Percentiles rank a stretch among this genome's conserved stretches.
Conservation (phyloP, 2,888 invertebrate species). For the Drosophila longiperda region DNA sequence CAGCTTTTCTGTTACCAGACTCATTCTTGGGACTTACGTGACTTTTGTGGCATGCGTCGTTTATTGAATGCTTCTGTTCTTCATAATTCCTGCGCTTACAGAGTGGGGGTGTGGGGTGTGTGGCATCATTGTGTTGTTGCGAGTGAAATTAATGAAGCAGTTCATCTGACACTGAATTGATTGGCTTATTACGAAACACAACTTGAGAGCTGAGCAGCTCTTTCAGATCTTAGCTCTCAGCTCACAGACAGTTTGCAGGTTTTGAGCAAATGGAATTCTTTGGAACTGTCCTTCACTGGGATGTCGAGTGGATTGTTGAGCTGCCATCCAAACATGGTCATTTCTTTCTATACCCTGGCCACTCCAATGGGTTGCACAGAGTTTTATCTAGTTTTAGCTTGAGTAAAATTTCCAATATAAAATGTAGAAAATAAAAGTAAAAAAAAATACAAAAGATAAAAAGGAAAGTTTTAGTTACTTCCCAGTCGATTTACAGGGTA, state of each 20-base stretch:
- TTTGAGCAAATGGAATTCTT: conserved; percentile 46
- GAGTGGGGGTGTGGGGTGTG: background rate
- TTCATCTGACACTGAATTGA: conserved; percentile 79
- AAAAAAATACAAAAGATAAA: background rate
- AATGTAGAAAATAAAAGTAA: background rate
- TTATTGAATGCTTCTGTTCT: conserved; percentile 51
- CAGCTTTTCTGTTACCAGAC: background rate
- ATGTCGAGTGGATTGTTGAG: conserved; percentile 32
- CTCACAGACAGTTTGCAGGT: background rate
- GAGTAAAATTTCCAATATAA: background rate
- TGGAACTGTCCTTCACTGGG: conserved; percentile 10
- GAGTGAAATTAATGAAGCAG: conserved; percentile 76
- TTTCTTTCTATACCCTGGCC: conserved; percentile 20
- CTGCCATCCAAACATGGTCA: conserved; percentile 37
- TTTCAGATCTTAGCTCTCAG: background rate
- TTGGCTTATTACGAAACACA: conserved; percentile 74
- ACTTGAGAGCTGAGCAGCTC: conserved; percentile 49
- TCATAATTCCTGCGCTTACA: conserved; percentile 37
- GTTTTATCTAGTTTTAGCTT: background rate
- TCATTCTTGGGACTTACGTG: conserved; percentile 59
- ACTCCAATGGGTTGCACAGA: background rate
- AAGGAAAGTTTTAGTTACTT: background rate
- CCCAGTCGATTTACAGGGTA: conserved; percentile 13
- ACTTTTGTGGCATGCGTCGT: conserved; percentile 69
- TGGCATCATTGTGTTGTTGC: conserved; percentile 31